A percentile compares a stretch with the other conserved stretches of the same genome.
phyloP scores from a whole-genome alignment of 2,113 vertebrate genomes.

The Lathamus discolor region DNA sequence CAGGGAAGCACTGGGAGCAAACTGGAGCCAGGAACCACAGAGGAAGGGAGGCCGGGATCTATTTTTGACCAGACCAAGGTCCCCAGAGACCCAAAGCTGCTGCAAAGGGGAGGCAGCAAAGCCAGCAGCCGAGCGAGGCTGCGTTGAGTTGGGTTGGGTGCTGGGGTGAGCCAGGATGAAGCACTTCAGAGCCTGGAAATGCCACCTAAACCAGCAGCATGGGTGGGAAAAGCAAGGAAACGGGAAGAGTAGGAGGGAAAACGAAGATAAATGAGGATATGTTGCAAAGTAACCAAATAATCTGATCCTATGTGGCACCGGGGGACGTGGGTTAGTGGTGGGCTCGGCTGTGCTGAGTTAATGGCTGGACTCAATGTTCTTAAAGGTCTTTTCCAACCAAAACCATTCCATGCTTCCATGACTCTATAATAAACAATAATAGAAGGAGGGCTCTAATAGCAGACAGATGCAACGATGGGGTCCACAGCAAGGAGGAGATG shows the following conservation, averaged over 20 bases:
- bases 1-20: neutral
- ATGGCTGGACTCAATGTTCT: neutral
- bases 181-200: neutral
- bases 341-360: neutral
- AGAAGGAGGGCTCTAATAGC: neutral
- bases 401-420: neutral
- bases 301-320: neutral
- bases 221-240: neutral
- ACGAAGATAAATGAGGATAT: fast-evolving
- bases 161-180: fast-evolving
- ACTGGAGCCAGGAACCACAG: neutral
- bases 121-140: neutral
- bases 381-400: neutral
- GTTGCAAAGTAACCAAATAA: neutral
- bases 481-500: neutral
- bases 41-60: neutral
- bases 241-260: neutral
- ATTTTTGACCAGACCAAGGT: neutral
- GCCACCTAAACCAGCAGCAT: neutral
- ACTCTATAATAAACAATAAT: neutral
- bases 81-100: neutral
- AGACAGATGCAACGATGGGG: neutral
- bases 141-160: too few relatives aligned
- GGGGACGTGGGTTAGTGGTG: neutral
- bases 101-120: neutral